phyloP scores from a whole-genome alignment of 2,113 vertebrate genomes.

The Dipodomys ordii region DNA sequence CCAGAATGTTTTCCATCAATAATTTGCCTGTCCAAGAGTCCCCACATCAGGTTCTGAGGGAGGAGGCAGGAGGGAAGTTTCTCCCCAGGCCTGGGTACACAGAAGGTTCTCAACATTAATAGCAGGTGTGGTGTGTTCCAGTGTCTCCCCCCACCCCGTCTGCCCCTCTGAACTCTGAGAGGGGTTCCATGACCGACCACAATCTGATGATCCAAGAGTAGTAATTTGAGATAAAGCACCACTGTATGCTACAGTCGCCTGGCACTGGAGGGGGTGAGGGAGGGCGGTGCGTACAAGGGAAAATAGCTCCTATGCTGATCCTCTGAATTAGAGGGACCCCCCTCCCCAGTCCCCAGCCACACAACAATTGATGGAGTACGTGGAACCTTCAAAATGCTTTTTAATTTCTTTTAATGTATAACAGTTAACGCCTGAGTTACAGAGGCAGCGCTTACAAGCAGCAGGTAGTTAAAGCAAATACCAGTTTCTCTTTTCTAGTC shows the following conservation, averaged over 20 bases:
- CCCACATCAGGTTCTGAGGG: not conserved
- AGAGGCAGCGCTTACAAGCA: constrained; percentile 99
- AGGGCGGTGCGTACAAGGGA: not conserved
- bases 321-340: not conserved
- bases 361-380: not conserved
- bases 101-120: not conserved
- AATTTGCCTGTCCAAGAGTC: not conserved
- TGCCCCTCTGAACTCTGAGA: not conserved
- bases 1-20: no score
- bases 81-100: no score
- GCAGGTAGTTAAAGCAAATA: constrained; percentile 99
- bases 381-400: constrained; percentile 55
- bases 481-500: constrained; percentile 96
- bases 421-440: constrained; percentile 99
- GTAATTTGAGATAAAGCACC: no score
- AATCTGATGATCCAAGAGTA: no score
- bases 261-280: not conserved
- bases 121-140: not conserved
- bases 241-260: not conserved
- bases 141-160: not conserved
- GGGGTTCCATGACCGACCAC: no score
- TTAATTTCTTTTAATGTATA: constrained; percentile 94
- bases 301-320: not conserved
- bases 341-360: not conserved
- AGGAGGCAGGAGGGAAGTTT: no score